Evolutionary conservation across 2,113 vertebrate species (phyloP), one percentile per base, ranked within the genome.

Genomic region (Rhinoderma darwinii): DNA sequence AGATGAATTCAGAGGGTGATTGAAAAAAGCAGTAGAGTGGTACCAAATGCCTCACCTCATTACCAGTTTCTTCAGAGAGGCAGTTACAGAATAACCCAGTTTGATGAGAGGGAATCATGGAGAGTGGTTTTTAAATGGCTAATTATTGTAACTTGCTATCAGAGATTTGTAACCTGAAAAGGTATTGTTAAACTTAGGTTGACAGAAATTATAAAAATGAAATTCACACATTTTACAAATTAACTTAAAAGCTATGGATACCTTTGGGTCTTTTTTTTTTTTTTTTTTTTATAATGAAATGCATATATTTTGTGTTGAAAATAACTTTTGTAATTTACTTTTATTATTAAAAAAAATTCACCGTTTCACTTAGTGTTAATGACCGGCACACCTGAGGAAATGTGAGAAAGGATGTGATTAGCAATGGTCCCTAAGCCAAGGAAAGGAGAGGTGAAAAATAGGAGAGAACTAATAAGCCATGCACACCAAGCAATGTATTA

Each of bases 101-200:
- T 75, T 87, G 79, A 87, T 87, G 78, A 82, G 51, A 73, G 37
- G 43, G 78, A 73, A 86, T 86, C 61, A 86, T 61, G 77, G 50
- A 72, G 50, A 81, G 79, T 8, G 50, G 12, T n/a, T 82, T 63
- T 27, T 82, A 75, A 87, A 82, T 87, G 70, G 68, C 66, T 87
- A 87, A 87, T 87, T 87, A 87, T 82, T 87, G 47, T 75, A 87
- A 87, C 86, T 39, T 75, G 68, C 86, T 75, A 82, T 82, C 50
- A 50, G 51, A 75, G 39, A 82, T 82, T 87, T 86, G 76, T 54
- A 74, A 35, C 68, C 78, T 72, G 25, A 44, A 86, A 44, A 10
- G 50, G 44, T 73, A n/a, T 20, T 27, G 44, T 80, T 72, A 80
- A 72, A 59, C 22, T 25, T 25, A 8, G 51, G 78, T n/a, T 81